Conservation (phyloP, 37 sponge, comb jelly and placozoan genomes). For the Petrosia ficiformis region DNA sequence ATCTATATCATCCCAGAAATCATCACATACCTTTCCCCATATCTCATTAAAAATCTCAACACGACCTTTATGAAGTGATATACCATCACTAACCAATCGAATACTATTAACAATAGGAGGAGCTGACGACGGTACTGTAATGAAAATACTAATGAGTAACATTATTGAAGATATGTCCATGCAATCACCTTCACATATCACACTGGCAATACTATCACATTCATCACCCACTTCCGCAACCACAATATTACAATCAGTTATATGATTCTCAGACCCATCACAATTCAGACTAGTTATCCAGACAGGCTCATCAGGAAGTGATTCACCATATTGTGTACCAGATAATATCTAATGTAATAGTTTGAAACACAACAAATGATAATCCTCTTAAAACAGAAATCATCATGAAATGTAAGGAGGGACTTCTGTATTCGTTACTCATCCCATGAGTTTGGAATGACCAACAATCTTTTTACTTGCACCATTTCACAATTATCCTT, state of each 20-base stretch:
- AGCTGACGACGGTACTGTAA: neutral
- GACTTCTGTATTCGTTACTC: too few relatives aligned
- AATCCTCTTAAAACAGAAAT: too few relatives aligned
- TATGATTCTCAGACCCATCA: neutral
- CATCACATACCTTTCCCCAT: constrained; percentile 5
- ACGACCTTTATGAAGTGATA: neutral
- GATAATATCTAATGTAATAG: too few relatives aligned
- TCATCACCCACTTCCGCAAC: neutral
- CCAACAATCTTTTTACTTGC: too few relatives aligned
- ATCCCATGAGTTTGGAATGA: too few relatives aligned
- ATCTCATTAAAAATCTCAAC: neutral
- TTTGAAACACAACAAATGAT: too few relatives aligned
- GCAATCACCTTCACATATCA: constrained; percentile 13
- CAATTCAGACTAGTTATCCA: constrained; percentile 1
- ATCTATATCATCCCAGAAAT: neutral
- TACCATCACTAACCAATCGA: neutral
- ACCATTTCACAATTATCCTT: too few relatives aligned
- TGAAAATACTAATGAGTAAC: neutral
- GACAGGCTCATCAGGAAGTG: neutral
- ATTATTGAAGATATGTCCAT: neutral
- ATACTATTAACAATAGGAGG: neutral
- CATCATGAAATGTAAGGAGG: too few relatives aligned
- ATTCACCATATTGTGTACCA: neutral
- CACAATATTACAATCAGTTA: neutral
- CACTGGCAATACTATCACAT: neutral